phyloP scores from a whole-genome alignment of 1,140 invertebrate genomes.

The Hyles euphorbiae region DNA sequence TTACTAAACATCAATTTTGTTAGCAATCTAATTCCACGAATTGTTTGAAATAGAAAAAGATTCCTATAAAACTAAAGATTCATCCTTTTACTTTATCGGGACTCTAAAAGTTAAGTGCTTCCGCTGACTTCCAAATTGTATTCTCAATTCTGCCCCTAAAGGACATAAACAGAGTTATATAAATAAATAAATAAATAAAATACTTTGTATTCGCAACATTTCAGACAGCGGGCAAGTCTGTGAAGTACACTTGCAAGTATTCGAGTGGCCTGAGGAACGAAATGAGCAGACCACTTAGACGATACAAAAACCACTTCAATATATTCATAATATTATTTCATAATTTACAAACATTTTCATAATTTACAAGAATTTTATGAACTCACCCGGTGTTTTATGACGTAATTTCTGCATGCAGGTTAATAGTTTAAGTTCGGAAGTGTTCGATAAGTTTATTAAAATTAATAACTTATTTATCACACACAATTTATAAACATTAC shows the following conservation, averaged over 20 bases:
- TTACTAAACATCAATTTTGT: too few relatives aligned
- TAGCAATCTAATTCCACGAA: too few relatives aligned
- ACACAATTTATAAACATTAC: too few relatives aligned
- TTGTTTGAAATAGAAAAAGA: too few relatives aligned
- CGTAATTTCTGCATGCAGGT: too few relatives aligned
- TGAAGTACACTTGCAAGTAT: constrained; percentile 23
- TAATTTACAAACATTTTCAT: neutral
- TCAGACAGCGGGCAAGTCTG: constrained; percentile 1
- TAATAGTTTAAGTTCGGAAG: neutral
- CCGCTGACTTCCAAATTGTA: neutral
- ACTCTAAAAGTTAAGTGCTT: too few relatives aligned
- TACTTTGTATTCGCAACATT: neutral
- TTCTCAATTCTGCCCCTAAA: neutral
- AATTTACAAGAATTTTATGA: too few relatives aligned
- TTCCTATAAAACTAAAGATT: too few relatives aligned
- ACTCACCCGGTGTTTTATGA: too few relatives aligned
- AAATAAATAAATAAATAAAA: constrained; percentile 1
- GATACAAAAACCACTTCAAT: constrained; percentile 52
- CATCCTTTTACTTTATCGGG: too few relatives aligned
- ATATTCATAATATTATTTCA: constrained; percentile 1
- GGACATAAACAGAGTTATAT: neutral
- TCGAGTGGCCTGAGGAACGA: constrained; percentile 46
- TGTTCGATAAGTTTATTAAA: too few relatives aligned
- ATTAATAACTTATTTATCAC: too few relatives aligned
- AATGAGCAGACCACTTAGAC: constrained; percentile 68